These are phyloP conservation scores for Halcyon senegalensis DNA, from an alignment of 2,113 vertebrate species.

Conservation along the genomic window DNA sequence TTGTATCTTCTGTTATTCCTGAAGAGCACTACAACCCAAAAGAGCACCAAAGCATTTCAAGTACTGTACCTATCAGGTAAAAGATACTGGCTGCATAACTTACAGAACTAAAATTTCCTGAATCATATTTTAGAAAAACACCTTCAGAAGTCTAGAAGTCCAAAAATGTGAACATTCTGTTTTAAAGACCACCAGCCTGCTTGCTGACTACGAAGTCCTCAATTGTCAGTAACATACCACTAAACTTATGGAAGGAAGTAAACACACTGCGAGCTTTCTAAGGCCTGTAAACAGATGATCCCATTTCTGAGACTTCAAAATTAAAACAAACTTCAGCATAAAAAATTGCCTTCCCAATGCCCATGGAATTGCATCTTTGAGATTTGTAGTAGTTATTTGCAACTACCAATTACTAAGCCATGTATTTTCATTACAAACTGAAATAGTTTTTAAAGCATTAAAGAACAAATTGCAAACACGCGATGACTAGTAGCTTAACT, in stretches of 20 bases:
- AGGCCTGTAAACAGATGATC: neutral
- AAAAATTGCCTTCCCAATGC: neutral
- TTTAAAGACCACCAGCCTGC: neutral
- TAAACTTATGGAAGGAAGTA: neutral
- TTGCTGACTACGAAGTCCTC: neutral
- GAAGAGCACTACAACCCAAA: neutral
- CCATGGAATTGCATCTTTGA: neutral
- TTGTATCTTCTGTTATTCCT: neutral
- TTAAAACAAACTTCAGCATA: neutral
- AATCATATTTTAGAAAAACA: neutral
- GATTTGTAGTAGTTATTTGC: neutral
- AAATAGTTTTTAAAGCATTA: too few species aligned
- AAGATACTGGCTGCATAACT: neutral
- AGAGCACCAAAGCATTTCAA: neutral
- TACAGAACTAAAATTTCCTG: neutral
- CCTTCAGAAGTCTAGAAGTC: neutral
- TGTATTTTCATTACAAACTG: neutral
- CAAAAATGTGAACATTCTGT: neutral
- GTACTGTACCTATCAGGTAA: neutral
- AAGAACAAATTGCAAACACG: neutral
- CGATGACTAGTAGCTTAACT: neutral
- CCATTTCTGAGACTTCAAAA: neutral
- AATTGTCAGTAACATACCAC: neutral
- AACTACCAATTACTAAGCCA: neutral
- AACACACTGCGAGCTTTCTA: neutral